These are phyloP conservation scores for Sphaeramia orbicularis DNA, from an alignment of 2,797 vertebrate genomes.

Conservation along the genomic window DNA sequence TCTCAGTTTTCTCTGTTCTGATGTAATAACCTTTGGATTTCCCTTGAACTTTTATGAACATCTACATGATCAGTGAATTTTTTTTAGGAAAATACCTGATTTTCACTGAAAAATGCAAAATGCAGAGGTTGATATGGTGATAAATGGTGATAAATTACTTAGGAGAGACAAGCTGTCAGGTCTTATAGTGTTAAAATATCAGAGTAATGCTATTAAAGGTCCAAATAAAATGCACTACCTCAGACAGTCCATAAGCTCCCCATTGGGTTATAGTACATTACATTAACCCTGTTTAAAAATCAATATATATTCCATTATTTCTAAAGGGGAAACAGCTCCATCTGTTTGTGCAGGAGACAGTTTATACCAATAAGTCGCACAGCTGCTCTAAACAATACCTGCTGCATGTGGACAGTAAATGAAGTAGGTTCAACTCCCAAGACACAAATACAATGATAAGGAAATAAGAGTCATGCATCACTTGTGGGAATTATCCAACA, in stretches of 20 bases:
- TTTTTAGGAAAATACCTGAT: too few species aligned
- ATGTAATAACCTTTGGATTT: too few species aligned
- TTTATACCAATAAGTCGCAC: background rate
- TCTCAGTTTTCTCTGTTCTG: too few species aligned
- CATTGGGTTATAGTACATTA: background rate
- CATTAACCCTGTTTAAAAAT: slow-evolving; percentile 17
- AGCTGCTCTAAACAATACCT: background rate
- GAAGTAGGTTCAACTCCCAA: background rate
- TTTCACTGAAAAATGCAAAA: too few species aligned
- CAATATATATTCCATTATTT: slow-evolving; percentile 5
- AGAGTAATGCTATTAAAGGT: background rate
- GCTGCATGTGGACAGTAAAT: too few species aligned
- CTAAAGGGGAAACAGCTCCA: background rate
- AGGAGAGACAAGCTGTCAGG: too few species aligned
- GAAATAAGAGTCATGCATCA: slow-evolving; percentile 8
- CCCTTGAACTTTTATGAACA: too few species aligned
- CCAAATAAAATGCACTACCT: slow-evolving; percentile 5
- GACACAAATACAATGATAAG: background rate
- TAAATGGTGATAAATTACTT: too few species aligned
- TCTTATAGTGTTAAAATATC: too few species aligned
- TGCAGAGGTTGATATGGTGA: too few species aligned
- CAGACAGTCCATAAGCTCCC: background rate
- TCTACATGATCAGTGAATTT: too few species aligned
- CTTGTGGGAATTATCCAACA: slow-evolving; percentile 6
- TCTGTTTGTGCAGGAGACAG: slow-evolving; percentile 15